Base-by-base conservation (phyloP, 2,888 invertebrate species). In the Aplocera efformata region DNA sequence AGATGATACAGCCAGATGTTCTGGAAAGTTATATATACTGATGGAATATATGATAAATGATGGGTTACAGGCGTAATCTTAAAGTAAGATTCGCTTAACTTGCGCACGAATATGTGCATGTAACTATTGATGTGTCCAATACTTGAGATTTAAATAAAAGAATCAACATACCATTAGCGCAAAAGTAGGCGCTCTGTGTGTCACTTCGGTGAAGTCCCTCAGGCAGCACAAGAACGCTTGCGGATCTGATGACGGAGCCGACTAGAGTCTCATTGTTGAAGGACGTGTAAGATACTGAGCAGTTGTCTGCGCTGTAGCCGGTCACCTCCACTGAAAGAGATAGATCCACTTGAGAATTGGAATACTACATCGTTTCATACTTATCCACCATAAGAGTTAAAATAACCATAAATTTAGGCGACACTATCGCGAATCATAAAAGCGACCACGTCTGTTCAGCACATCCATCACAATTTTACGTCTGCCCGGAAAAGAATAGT, bases 141-240 rank as follows among this genome's bases (percentile, higher is more conserved):
- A n/a, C n/a, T n/a, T n/a, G n/a, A n/a, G n/a, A n/a, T n/a, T n/a
- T n/a, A n/a, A n/a, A n/a, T n/a, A n/a, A n/a, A n/a, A n/a, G n/a
- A 17, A 17, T 9, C 3, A 24, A 27, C 74, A 66, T 63, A 92
- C 92, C 92, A 58, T 92, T 92, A 5, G 92, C 92, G 65, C 92
- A 92, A 67, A 92, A 92, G 67, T 92, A 92, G 6, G 92, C 92
- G 56, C 92, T 92, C 65, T 92, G 92, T 0, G 92, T 92, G 53
- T 91, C 91, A n/a, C 90, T 90, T 45, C 89, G 81, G 25, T 91
- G 89, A 0, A 91, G 74, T 7, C 92, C 92, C 64, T 92, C 92
- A 1, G 91, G 90, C 7, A 90, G 81, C 2, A 92, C 92, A 32
- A 89, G 68, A 21, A 92, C 89, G 33, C 90, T 90, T 1, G 90